Base-by-base conservation (phyloP, 2,888 invertebrate species). In the Amblyjoppa proteus region DNA sequence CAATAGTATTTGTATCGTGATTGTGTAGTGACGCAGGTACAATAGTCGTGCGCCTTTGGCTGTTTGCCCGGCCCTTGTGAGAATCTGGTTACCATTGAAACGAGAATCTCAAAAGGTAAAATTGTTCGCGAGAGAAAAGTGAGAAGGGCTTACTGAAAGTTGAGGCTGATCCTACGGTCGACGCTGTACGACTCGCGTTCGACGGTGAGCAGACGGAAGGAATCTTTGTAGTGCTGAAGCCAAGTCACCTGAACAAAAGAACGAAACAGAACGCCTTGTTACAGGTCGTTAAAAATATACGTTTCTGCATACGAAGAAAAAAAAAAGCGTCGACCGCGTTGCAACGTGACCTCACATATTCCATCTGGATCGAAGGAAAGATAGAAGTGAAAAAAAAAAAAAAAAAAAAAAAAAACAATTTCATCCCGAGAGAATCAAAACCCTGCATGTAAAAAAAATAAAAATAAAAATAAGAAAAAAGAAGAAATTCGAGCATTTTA, bases 131-230 rank as follows among this genome's bases (percentile, higher is more conserved):
- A 66, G 64, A 69, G 34, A 20, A 51, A 71, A 31, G 49, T 64
- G 41, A 58, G 56, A 79, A 53, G 64, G 34, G 88, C 91, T 92
- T 95, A 96, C 91, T 95, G 95, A 92, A 95, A 96, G 89, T 95
- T 95, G 81, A 96, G 94, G 82, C 95, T 95, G 90, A 96, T 95
- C 88, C 96, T 94, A 88, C 95, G 95, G 91, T 96, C 96, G 81
- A 95, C 94, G 91, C 95, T 95, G 93, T 96, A 96, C 25, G 95
- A 95, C 80, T 94, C 94, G 87, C 94, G 94, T 51, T 95, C 96
- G 13, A 96, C 95, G 4, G 96, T 96, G 81, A 96, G 94, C 87
- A 96, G 94, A 88, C 95, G 95, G 89, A 96, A 95, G 45, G 95
- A 95, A 87, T 96, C 95, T 80, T 94, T 94, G 90, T 94, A 95